Base-by-base conservation (phyloP, 2,888 invertebrate species). In the Galerucella pusilla region DNA sequence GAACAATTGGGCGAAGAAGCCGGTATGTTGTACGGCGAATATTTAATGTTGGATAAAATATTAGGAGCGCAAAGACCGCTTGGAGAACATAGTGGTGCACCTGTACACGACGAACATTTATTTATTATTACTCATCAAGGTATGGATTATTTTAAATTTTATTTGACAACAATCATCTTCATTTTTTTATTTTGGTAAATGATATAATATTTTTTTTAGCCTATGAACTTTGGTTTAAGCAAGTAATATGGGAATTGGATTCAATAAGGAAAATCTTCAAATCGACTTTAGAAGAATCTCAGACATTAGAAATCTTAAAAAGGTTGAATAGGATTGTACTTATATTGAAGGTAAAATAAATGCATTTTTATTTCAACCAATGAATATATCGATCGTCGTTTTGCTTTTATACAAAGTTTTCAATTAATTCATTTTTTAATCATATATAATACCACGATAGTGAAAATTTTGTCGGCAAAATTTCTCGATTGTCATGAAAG, bases 181-280 rank as follows among this genome's bases (percentile, higher is more conserved):
- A 6, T 6, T 42, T 42, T 42, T 42, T 9, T 9, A 28, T 28
- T 28, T 0, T 28, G 28, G 9, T 7, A 7, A 0, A 5, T 42
- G 5, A 42, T n/a, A n/a, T n/a, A 9, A 42, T 7, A 42, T 1
- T 6, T 80, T 63, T 90, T 90, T 66, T 88, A 97, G 97, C 98
- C 0, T 99, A 99, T 89, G 99, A 99, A 88, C 90, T 99, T 5
- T 99, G 99, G 99, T 99, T 99, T 90, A 99, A 99, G 87, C 99
- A 99, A 89, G 97, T 99, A 68, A 94, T 99, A 78, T 98, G 93
- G 87, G 99, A 99, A 85, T 90, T 99, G 84, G 98, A 99, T 86
- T 98, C 97, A 0, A 94, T 99, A 45, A 89, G 97, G 60, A 89
- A 91, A 2, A 90, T 97, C 71, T 94, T 99, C 84, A 92, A 91